Evolutionary conservation across 2,888 invertebrate genomes (phyloP), one percentile per base, ranked within the genome.

Genomic region (Cotesia congregata): DNA sequence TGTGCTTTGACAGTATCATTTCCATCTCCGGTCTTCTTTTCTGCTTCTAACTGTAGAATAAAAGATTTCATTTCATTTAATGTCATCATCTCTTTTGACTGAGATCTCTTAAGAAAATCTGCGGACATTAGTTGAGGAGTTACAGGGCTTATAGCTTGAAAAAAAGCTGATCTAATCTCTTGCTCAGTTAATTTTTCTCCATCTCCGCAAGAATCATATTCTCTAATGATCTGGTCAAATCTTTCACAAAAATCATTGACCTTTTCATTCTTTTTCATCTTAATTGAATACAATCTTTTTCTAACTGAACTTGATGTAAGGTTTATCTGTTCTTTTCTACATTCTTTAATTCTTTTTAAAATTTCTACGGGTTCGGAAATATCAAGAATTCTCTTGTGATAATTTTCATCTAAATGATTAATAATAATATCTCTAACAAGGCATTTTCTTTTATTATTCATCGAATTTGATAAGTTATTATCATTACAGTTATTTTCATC

Each of bases 321-420:
- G 41, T 79, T 82, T 38, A 68, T 15, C 68, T 81, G 78, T 15
- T 69, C 74, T 60, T 72, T 79, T 78, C 68, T 78, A 40, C 38
- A 59, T 12, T 60, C 67, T 76, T 67, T 79, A 39, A 80, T 50
- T 59, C 70, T 78, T 41, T 77, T 69, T 7, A 81, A 39, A 72
- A 82, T 82, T n/a, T 80, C 79, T 64, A 20, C 70, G 17, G 78
- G 82, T n/a, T 82, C 80, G 3, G 15, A 38, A 59, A 73, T 64
- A 74, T 70, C 64, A 6, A 82, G 59, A 68, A 82, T 78, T 75
- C 71, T 81, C 71, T 79, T 80, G 71, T 81, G 77, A 61, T 80
- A 80, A 5, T 77, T 12, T 74, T 78, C 79, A 71, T 80, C 80
- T 68, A 80, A 59, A 60, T 77, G 76, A 77, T 74, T 79, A 1